Evolutionary conservation across 2,113 vertebrate genomes (phyloP).

Genomic region (Spheniscus mendiculus): DNA sequence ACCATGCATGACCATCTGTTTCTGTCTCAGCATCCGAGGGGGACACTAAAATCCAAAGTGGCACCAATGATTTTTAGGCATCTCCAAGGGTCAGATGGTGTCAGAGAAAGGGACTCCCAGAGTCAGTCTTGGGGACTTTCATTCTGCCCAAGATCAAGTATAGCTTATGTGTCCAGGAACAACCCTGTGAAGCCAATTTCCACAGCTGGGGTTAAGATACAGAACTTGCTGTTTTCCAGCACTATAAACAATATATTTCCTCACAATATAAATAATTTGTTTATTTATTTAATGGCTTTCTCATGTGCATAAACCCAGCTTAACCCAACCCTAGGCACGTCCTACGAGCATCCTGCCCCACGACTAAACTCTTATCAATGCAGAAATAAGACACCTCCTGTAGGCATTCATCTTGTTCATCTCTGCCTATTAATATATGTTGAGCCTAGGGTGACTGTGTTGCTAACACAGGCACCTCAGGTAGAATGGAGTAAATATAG

Average conservation of each 20-base stretch:
- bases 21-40: background rate
- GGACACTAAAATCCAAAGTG: background rate
- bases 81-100: background rate
- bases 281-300: background rate
- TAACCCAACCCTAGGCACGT: background rate
- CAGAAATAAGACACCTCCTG: background rate
- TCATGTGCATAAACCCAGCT: background rate
- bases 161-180: background rate
- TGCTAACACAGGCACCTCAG: background rate
- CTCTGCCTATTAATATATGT: background rate
- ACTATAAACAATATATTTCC: background rate
- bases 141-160: background rate
- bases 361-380: background rate
- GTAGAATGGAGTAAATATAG: background rate
- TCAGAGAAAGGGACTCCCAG: background rate
- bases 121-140: background rate
- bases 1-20: rapidly evolving
- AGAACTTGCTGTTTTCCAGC: background rate
- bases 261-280: background rate
- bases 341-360: background rate
- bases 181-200: background rate
- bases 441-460: background rate
- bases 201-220: background rate
- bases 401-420: background rate
- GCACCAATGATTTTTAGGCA: background rate